These are phyloP conservation scores for Fregata magnificens DNA, from an alignment of 2,113 vertebrate genomes.

Conservation along the genomic window DNA sequence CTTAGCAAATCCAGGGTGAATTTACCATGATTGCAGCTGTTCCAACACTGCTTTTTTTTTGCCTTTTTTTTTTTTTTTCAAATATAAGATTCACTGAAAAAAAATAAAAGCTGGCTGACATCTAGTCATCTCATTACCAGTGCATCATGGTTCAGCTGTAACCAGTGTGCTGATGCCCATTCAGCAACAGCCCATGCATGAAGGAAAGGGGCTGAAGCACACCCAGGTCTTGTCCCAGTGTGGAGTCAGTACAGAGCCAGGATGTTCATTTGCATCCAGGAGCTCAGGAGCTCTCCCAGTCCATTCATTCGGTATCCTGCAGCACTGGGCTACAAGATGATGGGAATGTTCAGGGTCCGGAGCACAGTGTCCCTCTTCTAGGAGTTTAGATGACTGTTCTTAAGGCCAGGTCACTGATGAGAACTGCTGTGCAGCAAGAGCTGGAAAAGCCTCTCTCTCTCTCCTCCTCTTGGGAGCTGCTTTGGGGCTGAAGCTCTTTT, in stretches of 20 bases:
- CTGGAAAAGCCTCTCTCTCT: neutral
- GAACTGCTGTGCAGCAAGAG: neutral
- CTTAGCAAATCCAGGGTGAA: neutral
- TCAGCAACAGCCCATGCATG: neutral
- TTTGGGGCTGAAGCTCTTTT: neutral
- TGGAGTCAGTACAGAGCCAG: neutral
- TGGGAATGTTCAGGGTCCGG: neutral
- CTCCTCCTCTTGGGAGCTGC: neutral
- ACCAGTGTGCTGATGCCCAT: too few relatives aligned
- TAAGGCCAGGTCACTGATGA: rapidly evolving
- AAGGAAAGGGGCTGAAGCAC: neutral
- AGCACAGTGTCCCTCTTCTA: neutral
- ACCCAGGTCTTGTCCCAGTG: neutral
- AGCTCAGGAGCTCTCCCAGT: neutral
- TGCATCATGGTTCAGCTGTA: neutral
- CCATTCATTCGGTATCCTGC: neutral
- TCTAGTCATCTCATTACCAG: neutral
- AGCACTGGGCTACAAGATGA: neutral
- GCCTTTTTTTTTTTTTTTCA: neutral
- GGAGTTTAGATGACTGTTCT: neutral
- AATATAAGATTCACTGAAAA: neutral
- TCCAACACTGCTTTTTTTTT: neutral
- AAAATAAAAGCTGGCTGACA: neutral
- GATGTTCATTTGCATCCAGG: neutral
- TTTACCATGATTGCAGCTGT: neutral